Base-by-base conservation (phyloP, 2,888 invertebrate genomes). In the Chirona hameri region DNA sequence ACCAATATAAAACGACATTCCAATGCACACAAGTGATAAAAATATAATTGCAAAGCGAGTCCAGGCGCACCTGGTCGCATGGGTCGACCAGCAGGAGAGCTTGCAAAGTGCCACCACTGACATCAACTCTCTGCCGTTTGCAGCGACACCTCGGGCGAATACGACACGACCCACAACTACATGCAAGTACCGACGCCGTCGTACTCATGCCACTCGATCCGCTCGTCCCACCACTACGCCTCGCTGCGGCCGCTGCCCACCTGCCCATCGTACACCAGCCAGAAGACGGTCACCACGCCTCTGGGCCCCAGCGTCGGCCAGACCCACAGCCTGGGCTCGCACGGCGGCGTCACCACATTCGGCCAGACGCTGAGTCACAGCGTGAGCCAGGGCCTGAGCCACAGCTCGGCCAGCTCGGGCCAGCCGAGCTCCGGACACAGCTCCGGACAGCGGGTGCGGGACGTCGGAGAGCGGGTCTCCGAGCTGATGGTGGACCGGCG, bases 211-310 rank as follows among this genome's bases (percentile, higher is more conserved):
- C 48, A 80, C 52, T 80, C 80, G 0, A 48, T 80, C 52, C 48
- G 21, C 60, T 81, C 52, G 79, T 87, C 86, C 86, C 86, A 85
- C 84, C 86, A 83, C 85, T 88, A 84, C 84, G 87, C 81, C 85
- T 89, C 83, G 86, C 87, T 69, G 86, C 87, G 89, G 91, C 91
- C 89, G 90, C 91, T 88, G 91, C 92, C 88, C 93, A 93, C 90
- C 91, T 93, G 87, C 93, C 93, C 89, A 91, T 94, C 87, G 18
- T 94, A 93, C 89, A 93, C 94, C 90, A 93, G 93, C 88, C 92
- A 93, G 88, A 91, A 92, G 85, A 93, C 94, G 90, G 93, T 94
- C 87, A 92, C 92, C 91, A 93, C 93, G 90, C 90, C 94, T 86
- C 89, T 94, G 89, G 93, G 93, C 94, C 80, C 27, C 52, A 4